Conservation (phyloP, 1,140 invertebrate genomes). For the Teleopsis dalmanni region DNA sequence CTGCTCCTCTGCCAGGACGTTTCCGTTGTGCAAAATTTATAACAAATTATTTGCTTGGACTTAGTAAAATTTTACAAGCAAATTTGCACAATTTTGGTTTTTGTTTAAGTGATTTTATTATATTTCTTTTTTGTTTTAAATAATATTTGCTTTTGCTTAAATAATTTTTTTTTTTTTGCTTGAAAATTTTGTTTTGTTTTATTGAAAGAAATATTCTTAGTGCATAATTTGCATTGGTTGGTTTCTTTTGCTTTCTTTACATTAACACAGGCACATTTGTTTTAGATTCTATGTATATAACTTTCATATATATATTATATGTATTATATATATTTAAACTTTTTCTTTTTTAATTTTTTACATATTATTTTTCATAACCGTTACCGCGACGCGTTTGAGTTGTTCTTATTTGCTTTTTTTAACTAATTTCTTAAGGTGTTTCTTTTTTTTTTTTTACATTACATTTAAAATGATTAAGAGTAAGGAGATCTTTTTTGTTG, state of each 20-base stretch:
- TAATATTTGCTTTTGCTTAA: background rate
- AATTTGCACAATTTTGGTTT: background rate
- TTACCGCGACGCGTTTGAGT: conserved; percentile 1
- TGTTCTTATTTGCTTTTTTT: background rate
- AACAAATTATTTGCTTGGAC: background rate
- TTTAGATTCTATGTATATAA: conserved; percentile 12
- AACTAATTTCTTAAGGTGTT: background rate
- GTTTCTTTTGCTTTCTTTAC: conserved; percentile 17
- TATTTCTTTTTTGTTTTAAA: background rate
- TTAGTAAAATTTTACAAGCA: too few species aligned
- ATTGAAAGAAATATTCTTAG: conserved; percentile 2
- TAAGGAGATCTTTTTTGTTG: too few species aligned
- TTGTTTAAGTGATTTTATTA: background rate
- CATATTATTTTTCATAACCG: background rate
- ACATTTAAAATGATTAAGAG: background rate
- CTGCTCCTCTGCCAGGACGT: background rate
- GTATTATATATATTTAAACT: background rate
- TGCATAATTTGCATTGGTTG: conserved; percentile 1
- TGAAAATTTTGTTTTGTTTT: conserved; percentile 8
- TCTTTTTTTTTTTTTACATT: background rate
- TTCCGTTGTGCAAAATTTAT: background rate
- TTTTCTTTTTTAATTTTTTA: background rate
- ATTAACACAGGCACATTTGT: conserved; percentile 42
- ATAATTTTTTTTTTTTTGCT: conserved; percentile 1
- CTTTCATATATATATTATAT: background rate